Evolutionary conservation across 2,797 vertebrate species (phyloP).

Genomic region (Neosilurus mollespiculum): DNA sequence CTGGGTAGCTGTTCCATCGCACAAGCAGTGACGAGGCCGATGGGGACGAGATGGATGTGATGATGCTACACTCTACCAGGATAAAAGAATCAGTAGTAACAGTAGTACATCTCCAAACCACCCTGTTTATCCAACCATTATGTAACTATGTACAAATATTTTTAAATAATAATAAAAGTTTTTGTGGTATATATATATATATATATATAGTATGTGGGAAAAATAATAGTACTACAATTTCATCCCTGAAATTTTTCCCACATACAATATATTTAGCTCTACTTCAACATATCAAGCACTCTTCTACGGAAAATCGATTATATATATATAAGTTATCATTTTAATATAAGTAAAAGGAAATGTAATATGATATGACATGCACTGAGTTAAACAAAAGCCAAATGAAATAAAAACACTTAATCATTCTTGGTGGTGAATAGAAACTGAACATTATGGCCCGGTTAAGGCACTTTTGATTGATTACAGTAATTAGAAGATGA

Average conservation of each 20-base stretch:
- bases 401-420: neutral
- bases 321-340: neutral
- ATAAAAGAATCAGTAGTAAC: neutral
- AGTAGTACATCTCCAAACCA: neutral
- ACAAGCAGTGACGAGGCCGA: slow-evolving; percentile 67
- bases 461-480: neutral
- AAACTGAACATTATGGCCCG: neutral
- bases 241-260: too few relatives aligned
- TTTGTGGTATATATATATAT: too few relatives aligned
- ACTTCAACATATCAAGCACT: too few relatives aligned
- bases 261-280: too few relatives aligned
- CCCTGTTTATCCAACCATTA: too few relatives aligned
- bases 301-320: too few relatives aligned
- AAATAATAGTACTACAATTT: too few relatives aligned
- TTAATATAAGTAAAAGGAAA: neutral
- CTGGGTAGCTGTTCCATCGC: slow-evolving; percentile 63
- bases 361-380: neutral
- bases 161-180: too few relatives aligned
- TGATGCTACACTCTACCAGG: slow-evolving; percentile 68
- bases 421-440: neutral
- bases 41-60: slow-evolving; percentile 59
- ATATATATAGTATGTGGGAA: too few relatives aligned
- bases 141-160: too few relatives aligned
- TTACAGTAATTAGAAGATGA: neutral
- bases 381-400: neutral